Evolutionary conservation across 2,113 vertebrate genomes (phyloP), one percentile per base, ranked within the genome.

Genomic region (Alligator sinensis): DNA sequence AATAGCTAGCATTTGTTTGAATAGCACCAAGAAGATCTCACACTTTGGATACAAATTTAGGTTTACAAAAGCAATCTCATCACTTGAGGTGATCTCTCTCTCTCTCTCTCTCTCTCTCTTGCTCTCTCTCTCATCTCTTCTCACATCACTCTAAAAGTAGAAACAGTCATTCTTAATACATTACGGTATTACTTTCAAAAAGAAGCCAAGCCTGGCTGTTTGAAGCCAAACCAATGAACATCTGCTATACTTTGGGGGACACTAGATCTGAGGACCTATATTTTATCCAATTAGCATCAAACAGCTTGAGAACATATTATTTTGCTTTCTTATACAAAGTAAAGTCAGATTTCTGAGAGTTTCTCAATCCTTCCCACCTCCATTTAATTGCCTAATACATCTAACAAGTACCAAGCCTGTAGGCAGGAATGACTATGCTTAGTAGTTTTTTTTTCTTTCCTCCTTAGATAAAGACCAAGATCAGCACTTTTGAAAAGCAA

Each of bases 381-480:
- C 11, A 38, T 82, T 89, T 96, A 94, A 96, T 97, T 98, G 97
- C 97, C 97, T 96, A 85, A 97, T 96, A 98, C 96, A 97, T 98
- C 97, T 98, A 98, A 98, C 97, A 98, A 97, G 94, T 97, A 98
- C 95, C 95, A 96, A 97, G 97, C 97, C 97, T 98, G 95, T 92
- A 97, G 97, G 96, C 97, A 98, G 97, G 97, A 97, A 82, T 15
- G 1, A 93, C 91, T 87, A 95, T 88, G 96, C 97, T 97, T 97
- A 96, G 96, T 94, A 91, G 95, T 95, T 47, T 47, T 96, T 96
- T 94, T 87, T 96, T 97, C 93, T 95, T 96, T 94, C 68, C 80
- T 91, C 7, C 89, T 88, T 76, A 95, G 93, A 97, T 95, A 97
- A 96, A 96, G 97, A 94, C 96, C 96, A 95, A 98, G 94, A 91